Percentiles rank a stretch among this genome's conserved stretches.
Evolutionary conservation across 2,113 vertebrate species (phyloP).

Genomic region (western clawed frog (Xenopus tropicalis)): UCB_Xtro_10.0 CM004445.2:3167501-3168000

Average conservation of each 20-base stretch:
- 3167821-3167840: no score
- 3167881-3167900: no score
- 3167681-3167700: slow-evolving; percentile 85
- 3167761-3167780: slow-evolving; percentile 3
- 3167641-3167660: slow-evolving; percentile 56
- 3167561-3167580: slow-evolving; percentile 67
- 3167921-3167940: no score
- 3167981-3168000: no score
- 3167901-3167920: no score
- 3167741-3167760: slow-evolving; percentile 64
- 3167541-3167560: slow-evolving; percentile 71
- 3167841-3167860: no score
- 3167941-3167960: no score
- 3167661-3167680: slow-evolving; percentile 76
- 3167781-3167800: no score
- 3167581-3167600: slow-evolving; percentile 66
- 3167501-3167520: slow-evolving; percentile 67
- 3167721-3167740: slow-evolving; percentile 73
- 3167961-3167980: no score
- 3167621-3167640: slow-evolving; percentile 63
- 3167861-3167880: no score
- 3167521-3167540: slow-evolving; percentile 56
- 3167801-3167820: no score
- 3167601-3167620: slow-evolving; percentile 70
- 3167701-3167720: slow-evolving; percentile 80